Conservation (phyloP, 2,797 vertebrate genomes). For the Leuciscus waleckii region DNA sequence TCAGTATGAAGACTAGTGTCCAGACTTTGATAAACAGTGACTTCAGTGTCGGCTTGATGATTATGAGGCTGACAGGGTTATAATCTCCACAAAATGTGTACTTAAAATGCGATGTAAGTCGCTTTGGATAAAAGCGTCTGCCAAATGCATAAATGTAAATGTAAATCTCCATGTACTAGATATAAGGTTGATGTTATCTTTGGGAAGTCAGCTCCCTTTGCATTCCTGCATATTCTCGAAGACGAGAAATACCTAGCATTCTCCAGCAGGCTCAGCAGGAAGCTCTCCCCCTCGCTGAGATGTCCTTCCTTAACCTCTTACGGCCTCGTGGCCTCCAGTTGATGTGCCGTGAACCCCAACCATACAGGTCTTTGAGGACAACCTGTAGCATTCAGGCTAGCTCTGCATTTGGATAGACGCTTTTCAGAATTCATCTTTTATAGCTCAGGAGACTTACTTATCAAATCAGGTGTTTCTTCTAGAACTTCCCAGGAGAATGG, state of each 20-base stretch:
- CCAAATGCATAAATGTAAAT: no score
- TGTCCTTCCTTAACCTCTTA: conserved; percentile 47
- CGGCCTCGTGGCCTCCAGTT: conserved; percentile 6
- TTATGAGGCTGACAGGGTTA: conserved; percentile 33
- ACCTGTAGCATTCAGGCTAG: conserved; percentile 1
- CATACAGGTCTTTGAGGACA: conserved; percentile 25
- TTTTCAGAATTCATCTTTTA: neutral
- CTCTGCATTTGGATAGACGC: neutral
- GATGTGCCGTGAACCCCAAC: conserved; percentile 40
- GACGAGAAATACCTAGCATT: conserved; percentile 56
- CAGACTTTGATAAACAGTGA: neutral
- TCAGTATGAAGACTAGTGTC: neutral
- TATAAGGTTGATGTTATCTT: conserved; percentile 54
- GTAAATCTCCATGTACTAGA: conserved; percentile 31
- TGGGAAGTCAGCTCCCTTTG: conserved; percentile 43
- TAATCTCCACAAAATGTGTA: neutral
- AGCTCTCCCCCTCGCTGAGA: conserved; percentile 26
- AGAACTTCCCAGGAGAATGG: neutral
- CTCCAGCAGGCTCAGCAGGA: conserved; percentile 41
- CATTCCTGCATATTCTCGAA: conserved; percentile 47
- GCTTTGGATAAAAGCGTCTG: no score
- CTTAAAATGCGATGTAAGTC: no score
- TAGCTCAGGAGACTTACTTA: neutral
- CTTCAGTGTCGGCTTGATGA: conserved; percentile 15
- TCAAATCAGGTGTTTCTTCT: neutral